Evolutionary conservation across 2,888 invertebrate species (phyloP).

Genomic region (Oligia fasciuncula): DNA sequence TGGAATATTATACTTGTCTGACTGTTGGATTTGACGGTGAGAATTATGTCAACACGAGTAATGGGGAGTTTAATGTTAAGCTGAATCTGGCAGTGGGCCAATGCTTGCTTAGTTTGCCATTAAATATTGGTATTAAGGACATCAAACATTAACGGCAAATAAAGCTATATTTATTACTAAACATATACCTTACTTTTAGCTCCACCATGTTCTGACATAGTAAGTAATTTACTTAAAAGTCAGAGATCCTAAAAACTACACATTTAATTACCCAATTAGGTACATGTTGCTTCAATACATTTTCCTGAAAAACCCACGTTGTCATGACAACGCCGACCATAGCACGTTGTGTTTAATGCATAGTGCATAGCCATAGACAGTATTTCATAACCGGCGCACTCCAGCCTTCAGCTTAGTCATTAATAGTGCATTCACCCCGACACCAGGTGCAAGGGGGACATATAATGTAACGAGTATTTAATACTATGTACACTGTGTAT

Average conservation of each 20-base stretch:
- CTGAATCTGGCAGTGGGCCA: constrained; percentile 30
- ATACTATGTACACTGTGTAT: constrained; percentile 27
- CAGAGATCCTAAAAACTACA: neutral
- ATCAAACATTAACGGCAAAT: constrained; percentile 28
- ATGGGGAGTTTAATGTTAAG: constrained; percentile 10
- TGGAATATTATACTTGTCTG: constrained; percentile 13
- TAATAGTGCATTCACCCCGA: constrained; percentile 65
- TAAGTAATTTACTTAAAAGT: neutral
- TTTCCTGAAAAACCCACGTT: constrained; percentile 15
- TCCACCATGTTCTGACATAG: neutral
- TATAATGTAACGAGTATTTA: constrained; percentile 51
- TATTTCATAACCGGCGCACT: constrained; percentile 56
- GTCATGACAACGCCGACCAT: neutral
- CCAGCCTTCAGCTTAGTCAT: constrained; percentile 58
- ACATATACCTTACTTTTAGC: constrained; percentile 8
- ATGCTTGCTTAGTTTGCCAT: constrained; percentile 34
- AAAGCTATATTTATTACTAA: constrained; percentile 34
- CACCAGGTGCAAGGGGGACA: constrained; percentile 58
- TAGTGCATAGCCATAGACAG: constrained; percentile 43
- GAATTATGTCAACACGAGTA: constrained; percentile 35
- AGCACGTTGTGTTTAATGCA: constrained; percentile 17
- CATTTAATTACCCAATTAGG: constrained; percentile 2
- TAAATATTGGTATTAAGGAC: constrained; percentile 34
- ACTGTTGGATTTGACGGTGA: constrained; percentile 15
- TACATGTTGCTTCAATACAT: neutral